Conservation (phyloP, 2,797 vertebrate genomes). For the Chaenodraco wilsoni region DNA sequence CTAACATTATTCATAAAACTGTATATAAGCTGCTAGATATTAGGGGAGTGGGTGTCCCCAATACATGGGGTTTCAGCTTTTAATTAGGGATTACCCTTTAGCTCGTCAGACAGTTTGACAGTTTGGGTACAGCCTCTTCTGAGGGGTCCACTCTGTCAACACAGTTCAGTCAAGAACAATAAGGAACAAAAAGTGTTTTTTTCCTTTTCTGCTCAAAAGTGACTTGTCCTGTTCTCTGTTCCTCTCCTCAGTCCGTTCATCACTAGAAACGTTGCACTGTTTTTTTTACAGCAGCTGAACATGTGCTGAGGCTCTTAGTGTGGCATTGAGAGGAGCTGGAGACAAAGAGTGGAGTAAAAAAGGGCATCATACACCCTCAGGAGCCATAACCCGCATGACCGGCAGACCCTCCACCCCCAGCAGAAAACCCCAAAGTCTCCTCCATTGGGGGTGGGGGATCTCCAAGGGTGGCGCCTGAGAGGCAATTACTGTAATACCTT, state of each 20-base stretch:
- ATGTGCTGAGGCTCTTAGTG: slow-evolving; percentile 36
- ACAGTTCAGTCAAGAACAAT: slow-evolving; percentile 32
- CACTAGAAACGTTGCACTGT: slow-evolving; percentile 32
- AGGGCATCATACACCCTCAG: slow-evolving; percentile 62
- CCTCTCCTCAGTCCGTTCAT: slow-evolving; percentile 19
- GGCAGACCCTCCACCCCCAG: slow-evolving; percentile 30
- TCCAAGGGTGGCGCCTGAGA: slow-evolving; percentile 52
- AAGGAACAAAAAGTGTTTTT: slow-evolving; percentile 17
- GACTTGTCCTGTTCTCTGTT: slow-evolving; percentile 24
- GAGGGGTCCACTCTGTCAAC: slow-evolving; percentile 49
- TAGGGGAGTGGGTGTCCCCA: slow-evolving; percentile 60
- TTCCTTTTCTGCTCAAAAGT: background rate
- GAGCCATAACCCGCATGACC: slow-evolving; percentile 58
- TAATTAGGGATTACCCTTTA: slow-evolving; percentile 79
- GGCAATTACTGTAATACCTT: slow-evolving; percentile 77
- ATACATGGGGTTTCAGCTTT: slow-evolving; percentile 50
- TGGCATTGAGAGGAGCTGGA: slow-evolving; percentile 38
- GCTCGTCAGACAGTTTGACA: slow-evolving; percentile 73
- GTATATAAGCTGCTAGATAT: slow-evolving; percentile 57
- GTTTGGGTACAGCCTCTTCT: slow-evolving; percentile 72
- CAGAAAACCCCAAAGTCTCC: slow-evolving; percentile 27
- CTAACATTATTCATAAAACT: slow-evolving; percentile 41
- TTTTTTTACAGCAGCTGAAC: slow-evolving; percentile 55
- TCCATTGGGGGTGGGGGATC: slow-evolving; percentile 39
- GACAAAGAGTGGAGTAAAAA: slow-evolving; percentile 69